Evolutionary conservation across 1,140 invertebrate species (phyloP).

Genomic region (Drosophila eugracilis): DNA sequence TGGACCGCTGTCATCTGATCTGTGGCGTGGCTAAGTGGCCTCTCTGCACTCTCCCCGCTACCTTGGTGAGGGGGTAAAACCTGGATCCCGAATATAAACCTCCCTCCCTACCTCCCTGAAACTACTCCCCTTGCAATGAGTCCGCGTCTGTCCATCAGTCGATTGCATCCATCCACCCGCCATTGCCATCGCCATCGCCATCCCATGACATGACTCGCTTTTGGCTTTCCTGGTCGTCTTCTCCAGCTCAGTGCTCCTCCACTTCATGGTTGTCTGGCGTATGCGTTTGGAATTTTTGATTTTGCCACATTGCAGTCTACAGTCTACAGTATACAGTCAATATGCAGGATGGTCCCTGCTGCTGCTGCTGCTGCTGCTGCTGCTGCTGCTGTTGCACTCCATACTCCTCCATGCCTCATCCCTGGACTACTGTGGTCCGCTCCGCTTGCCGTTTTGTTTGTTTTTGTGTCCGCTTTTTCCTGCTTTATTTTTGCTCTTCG

Average conservation of each 20-base stretch:
- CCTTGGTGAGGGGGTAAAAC: not conserved
- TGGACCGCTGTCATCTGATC: constrained; percentile 75
- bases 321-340: constrained; percentile 9
- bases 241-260: constrained; percentile 11
- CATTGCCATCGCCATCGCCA: too few relatives aligned
- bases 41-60: constrained; percentile 13
- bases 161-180: constrained; percentile 48
- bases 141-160: constrained; percentile 17
- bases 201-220: constrained; percentile 65
- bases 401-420: not conserved
- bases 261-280: constrained; percentile 79
- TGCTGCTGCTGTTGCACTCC: not conserved
- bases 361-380: too few relatives aligned
- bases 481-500: constrained; percentile 45
- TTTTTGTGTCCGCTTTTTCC: constrained; percentile 29
- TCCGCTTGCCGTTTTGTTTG: constrained; percentile 48
- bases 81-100: not conserved
- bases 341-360: constrained; percentile 12
- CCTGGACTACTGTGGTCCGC: constrained; percentile 57
- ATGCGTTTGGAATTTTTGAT: constrained; percentile 82
- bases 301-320: constrained; percentile 74
- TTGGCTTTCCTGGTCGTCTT: constrained; percentile 25
- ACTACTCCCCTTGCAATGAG: not conserved
- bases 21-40: constrained; percentile 78
- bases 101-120: not conserved